phyloP scores from a whole-genome alignment of 2,888 invertebrate genomes.

The Alloscopus bannaensis region DNA sequence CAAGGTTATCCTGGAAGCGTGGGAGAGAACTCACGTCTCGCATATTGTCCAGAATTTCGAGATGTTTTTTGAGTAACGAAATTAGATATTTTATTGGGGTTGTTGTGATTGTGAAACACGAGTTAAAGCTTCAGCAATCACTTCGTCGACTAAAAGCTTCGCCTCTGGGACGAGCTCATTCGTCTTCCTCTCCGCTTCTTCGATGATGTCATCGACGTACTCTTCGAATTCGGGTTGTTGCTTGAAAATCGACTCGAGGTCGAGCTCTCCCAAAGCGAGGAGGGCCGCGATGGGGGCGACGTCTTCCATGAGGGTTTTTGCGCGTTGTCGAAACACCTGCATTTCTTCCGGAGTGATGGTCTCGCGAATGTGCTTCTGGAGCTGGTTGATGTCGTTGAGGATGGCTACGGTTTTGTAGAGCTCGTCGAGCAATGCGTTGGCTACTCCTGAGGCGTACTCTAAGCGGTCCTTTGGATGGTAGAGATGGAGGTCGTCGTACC shows the following conservation, averaged over 20 bases:
- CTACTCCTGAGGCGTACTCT: slow-evolving; percentile 63
- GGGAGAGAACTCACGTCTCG: too few species aligned
- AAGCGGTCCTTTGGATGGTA: slow-evolving; percentile 53
- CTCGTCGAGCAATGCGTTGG: slow-evolving; percentile 60
- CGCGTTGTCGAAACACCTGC: slow-evolving; percentile 40
- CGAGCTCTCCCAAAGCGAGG: slow-evolving; percentile 66
- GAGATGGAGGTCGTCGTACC: slow-evolving; percentile 49
- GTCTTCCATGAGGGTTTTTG: slow-evolving; percentile 63
- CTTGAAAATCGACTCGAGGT: slow-evolving; percentile 67
- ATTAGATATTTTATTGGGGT: too few species aligned
- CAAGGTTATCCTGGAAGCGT: too few species aligned
- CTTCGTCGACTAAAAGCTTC: slow-evolving; percentile 43
- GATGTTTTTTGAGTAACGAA: too few species aligned
- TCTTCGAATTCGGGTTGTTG: slow-evolving; percentile 62
- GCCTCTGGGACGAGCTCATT: slow-evolving; percentile 54
- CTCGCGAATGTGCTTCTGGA: slow-evolving; percentile 62
- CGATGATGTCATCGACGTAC: slow-evolving; percentile 57
- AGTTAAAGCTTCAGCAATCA: slow-evolving; percentile 42
- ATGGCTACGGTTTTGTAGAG: slow-evolving; percentile 56
- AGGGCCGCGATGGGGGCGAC: slow-evolving; percentile 62
- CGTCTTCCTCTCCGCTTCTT: slow-evolving; percentile 50
- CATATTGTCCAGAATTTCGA: too few species aligned
- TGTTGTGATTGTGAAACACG: too few species aligned
- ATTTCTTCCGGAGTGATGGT: slow-evolving; percentile 46
- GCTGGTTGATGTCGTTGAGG: slow-evolving; percentile 63